Base-by-base conservation (phyloP, 2,888 invertebrate genomes). In the Formica aserva region DNA sequence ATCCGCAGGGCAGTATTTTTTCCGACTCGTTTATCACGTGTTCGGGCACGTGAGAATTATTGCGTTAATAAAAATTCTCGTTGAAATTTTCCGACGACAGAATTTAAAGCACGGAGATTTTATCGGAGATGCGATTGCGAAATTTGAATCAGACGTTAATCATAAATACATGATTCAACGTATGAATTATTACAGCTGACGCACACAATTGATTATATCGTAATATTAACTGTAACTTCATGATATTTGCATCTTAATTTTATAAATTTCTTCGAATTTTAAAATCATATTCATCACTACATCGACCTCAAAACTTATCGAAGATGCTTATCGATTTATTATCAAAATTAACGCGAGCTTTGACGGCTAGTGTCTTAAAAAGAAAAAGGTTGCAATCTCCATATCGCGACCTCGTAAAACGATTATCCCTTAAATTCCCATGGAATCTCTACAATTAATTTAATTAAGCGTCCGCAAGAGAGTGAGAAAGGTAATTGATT, bases 41-140 rank as follows among this genome's bases (percentile, higher is more conserved):
- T 72, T 72, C 72, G 60, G n/a, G 41, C 78, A 26, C 13, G 45
- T 9, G 60, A 48, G 60, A 80, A 72, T 80, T 60, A 80, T 32
- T 22, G 60, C 18, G 72, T 80, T 72, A 80, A 80, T 80, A 80
- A 80, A 80, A 80, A 62, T 72, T 60, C 78, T 35, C 45, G 57
- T 80, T 80, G 72, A 62, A 80, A 80, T 80, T 72, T 52, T 45
- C 35, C 60, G 35, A 13, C 60, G 45, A 22, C 9, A 45, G 45
- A 72, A 60, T 80, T 52, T 52, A 60, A 72, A 45, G 8, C 26
- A 6, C 71, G 72, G 18, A 6, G 32, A 60, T 72, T 60, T 72
- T 35, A 48, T 26, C 71, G 22, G 41, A 32, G 32, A 32, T 1
- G 32, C 41, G 29, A 11, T 3, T 6, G 69, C n/a, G 22, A 32